Evolutionary conservation across 2,113 vertebrate genomes (phyloP), one percentile per base, ranked within the genome.

Genomic region (Alectura lathami): DNA sequence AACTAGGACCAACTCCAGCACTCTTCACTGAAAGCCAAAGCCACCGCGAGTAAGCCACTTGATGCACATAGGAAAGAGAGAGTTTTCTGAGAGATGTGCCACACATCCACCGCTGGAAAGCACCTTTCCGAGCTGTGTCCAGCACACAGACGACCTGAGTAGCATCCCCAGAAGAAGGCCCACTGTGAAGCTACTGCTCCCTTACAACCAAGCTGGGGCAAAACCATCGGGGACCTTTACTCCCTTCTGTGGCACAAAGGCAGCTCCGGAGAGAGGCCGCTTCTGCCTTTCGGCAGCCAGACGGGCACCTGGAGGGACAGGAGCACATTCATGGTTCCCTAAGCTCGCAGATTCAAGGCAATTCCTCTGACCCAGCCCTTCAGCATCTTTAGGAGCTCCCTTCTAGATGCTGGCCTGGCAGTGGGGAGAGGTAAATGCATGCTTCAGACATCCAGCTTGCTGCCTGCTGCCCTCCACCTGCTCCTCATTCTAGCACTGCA

Each of bases 221-320:
- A 81, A 80, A 94, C 69, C 30, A 60, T 64, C 60, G 88, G 78
- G 62, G 69, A 92, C 70, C 92, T 68, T 93, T 81, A 75, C 91
- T 91, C 83, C 69, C 45, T 93, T 91, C 89, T 85, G 93, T 81
- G 86, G 92, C 96, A 96, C 83, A 93, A 83, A 91, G 50, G 80
- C 87, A 96, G 92, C 92, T 96, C 91, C 87, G 83, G 86, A 92
- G 86, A 96, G 68, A 88, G 83, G 86, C 69, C 83, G 69, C 94
- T 95, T 93, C 90, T 86, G 91, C 76, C 94, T 91, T 93, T 88
- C 94, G 45, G 88, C 91, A 96, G 95, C 76, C 94, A 93, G 80
- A 93, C 60, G 76, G 76, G 88, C 86, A 94, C 91, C 83, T 86
- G 88, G 69, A 92, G 68, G 76, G 83, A 94, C 93, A 90, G 88